These are phyloP conservation scores for Drosophila tropicalis DNA, from an alignment of 1,140 invertebrate species.

Conservation along the genomic window DNA sequence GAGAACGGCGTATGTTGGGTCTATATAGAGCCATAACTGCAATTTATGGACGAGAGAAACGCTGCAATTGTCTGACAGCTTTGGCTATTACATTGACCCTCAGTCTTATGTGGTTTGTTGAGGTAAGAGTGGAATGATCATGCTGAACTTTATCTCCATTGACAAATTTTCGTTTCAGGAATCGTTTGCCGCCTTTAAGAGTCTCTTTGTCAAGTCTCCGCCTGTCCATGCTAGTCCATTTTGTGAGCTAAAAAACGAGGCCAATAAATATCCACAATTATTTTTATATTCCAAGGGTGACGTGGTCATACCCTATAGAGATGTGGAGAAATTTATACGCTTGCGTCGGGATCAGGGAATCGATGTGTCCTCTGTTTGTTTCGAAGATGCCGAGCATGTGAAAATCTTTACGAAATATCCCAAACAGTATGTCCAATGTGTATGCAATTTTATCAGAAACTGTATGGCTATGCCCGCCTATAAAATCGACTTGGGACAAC, in stretches of 20 bases:
- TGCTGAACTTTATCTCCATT: too few species aligned
- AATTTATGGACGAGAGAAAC: slow-evolving; percentile 85
- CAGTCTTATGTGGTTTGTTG: slow-evolving; percentile 86
- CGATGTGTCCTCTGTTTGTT: slow-evolving; percentile 86
- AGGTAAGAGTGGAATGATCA: slow-evolving; percentile 67
- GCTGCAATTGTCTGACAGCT: slow-evolving; percentile 85
- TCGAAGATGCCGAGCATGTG: slow-evolving; percentile 88
- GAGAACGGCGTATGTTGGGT: slow-evolving; percentile 85
- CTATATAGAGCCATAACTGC: slow-evolving; percentile 86
- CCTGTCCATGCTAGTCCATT: slow-evolving; percentile 83
- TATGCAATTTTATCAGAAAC: slow-evolving; percentile 86
- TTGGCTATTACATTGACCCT: slow-evolving; percentile 85
- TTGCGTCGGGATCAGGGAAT: slow-evolving; percentile 86
- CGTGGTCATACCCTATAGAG: slow-evolving; percentile 85
- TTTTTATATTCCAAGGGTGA: slow-evolving; percentile 91
- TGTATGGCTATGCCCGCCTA: slow-evolving; percentile 82
- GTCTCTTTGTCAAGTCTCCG: slow-evolving; percentile 67
- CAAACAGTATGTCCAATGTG: slow-evolving; percentile 86
- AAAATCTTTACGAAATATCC: slow-evolving; percentile 87
- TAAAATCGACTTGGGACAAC: slow-evolving; percentile 14
- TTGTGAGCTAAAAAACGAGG: slow-evolving; percentile 83
- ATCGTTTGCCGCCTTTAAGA: slow-evolving; percentile 79
- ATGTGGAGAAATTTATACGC: slow-evolving; percentile 86
- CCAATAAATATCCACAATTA: slow-evolving; percentile 87
- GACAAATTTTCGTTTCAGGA: slow-evolving; percentile 31